Percentiles rank a stretch among this genome's conserved stretches.
phyloP scores from a whole-genome alignment of 2,113 vertebrate genomes.

The Thalassoma bifasciatum region DNA sequence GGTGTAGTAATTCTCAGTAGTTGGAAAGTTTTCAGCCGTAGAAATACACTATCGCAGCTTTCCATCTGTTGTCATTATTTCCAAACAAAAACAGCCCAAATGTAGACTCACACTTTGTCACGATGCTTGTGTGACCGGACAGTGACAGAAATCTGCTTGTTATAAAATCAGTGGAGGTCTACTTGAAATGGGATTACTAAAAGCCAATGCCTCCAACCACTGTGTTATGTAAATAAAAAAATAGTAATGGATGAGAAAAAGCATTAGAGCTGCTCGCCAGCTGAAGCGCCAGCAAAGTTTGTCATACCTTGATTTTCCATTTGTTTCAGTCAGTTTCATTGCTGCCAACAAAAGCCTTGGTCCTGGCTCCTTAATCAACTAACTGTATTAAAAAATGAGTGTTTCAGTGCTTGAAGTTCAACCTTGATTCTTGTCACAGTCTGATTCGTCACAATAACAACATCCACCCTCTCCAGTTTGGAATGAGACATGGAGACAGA shows the following conservation, averaged over 20 bases:
- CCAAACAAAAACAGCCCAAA: background rate
- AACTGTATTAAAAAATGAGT: slow-evolving; percentile 9
- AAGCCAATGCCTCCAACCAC: background rate
- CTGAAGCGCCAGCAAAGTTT: slow-evolving; percentile 9
- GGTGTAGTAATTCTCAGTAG: background rate
- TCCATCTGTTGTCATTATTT: background rate
- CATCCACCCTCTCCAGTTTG: slow-evolving; percentile 22
- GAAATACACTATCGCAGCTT: background rate
- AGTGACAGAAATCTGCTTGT: background rate
- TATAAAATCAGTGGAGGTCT: slow-evolving; percentile 2
- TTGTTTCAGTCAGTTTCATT: slow-evolving; percentile 30
- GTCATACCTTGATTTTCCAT: slow-evolving; percentile 23
- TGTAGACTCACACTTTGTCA: background rate
- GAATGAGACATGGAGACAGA: background rate
- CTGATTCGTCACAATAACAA: slow-evolving; percentile 31
- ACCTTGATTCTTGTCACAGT: slow-evolving; percentile 7
- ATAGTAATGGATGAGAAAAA: slow-evolving; percentile 12
- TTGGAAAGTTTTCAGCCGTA: background rate
- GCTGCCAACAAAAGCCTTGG: slow-evolving; percentile 21
- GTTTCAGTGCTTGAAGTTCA: slow-evolving; percentile 5
- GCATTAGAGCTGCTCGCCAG: slow-evolving; percentile 10
- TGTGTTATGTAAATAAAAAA: background rate
- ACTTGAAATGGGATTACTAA: background rate
- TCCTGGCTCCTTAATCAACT: slow-evolving; percentile 5
- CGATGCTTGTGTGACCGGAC: background rate